Percentiles rank a stretch among this genome's conserved stretches.
phyloP scores from a whole-genome alignment of 1,140 invertebrate species.

The Sitophilus oryzae region DNA sequence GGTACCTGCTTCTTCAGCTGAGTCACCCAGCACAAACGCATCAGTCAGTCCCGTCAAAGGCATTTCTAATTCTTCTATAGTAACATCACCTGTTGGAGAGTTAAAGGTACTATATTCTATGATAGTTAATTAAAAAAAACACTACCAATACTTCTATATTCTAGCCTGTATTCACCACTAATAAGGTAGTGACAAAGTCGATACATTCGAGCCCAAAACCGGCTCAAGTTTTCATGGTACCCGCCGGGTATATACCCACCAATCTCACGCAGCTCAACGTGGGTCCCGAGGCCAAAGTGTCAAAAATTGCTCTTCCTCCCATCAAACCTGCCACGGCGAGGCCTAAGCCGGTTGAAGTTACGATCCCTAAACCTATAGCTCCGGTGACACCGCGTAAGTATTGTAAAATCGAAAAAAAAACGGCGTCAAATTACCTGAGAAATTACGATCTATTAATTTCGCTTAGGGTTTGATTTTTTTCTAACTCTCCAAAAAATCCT shows the following conservation, averaged over 20 bases:
- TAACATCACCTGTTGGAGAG: neutral
- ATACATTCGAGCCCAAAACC: slow-evolving; percentile 16
- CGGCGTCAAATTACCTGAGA: too few species aligned
- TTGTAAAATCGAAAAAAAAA: too few species aligned
- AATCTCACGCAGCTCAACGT: slow-evolving; percentile 10
- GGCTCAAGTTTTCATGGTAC: slow-evolving; percentile 29
- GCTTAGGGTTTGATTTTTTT: too few species aligned
- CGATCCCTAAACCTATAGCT: slow-evolving; percentile 8
- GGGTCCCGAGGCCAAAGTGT: slow-evolving; percentile 6
- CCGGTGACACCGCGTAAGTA: slow-evolving; percentile 14
- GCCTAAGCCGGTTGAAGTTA: neutral
- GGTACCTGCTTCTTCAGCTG: slow-evolving; percentile 52
- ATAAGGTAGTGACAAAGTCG: slow-evolving; percentile 27
- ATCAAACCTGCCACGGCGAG: slow-evolving; percentile 10
- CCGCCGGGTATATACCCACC: slow-evolving; percentile 21
- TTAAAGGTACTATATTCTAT: slow-evolving; percentile 12
- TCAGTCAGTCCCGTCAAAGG: too few species aligned
- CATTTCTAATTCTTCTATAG: too few species aligned
- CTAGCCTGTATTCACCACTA: slow-evolving; percentile 17
- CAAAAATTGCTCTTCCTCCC: slow-evolving; percentile 26
- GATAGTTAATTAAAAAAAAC: too few species aligned
- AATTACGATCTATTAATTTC: too few species aligned
- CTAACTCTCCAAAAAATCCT: too few species aligned
- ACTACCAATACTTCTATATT: too few species aligned
- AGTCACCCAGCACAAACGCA: slow-evolving; percentile 43